Base-by-base conservation (phyloP, 2,113 vertebrate genomes). In the Calonectris borealis region DNA sequence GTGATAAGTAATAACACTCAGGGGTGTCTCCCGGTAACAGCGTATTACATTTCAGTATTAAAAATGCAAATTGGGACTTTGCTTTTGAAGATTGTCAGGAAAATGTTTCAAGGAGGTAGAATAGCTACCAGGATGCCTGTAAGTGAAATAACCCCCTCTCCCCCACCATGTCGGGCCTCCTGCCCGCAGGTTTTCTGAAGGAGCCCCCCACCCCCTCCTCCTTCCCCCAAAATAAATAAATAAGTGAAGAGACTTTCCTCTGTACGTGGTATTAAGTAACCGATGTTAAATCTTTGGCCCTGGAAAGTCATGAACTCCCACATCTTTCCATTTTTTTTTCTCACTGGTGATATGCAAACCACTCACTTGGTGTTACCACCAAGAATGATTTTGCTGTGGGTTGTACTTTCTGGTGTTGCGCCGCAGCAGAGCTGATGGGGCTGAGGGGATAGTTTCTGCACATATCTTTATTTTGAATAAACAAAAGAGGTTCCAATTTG, bases 21-120 rank as follows among this genome's bases (percentile, higher is more conserved):
- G 94, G 97, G 95, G 96, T 98, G 95, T 97, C 94, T 96, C 94
- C 91, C 27, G 6, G 89, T 96, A 96, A 97, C 97, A 96, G 93
- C 31, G 32, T 96, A 96, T 97, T 96, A 93, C 71, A 90, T 97
- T 97, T 97, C 96, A 90, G 83, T 86, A 96, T 96, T 97, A 97
- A 91, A 96, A 96, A 96, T 96, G 96, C 69, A 95, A 97, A 96
- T 96, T 84, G 89, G 66, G 65, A 86, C 80, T 93, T 97, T 92
- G 82, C 96, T 96, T 97, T 96, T 94, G 92, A 95, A 94, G 91
- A 94, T 69, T 94, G 78, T 92, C 69, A 79, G 87, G 83, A 71
- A 94, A 96, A 95, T 64, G 34, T 80, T 93, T 86, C 86, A 78
- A 71, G 83, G 57, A 85, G 92, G 69, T 66, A 87, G 80, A 94